Percentiles rank a stretch among this genome's conserved stretches.
Evolutionary conservation across 2,888 invertebrate species (phyloP).

Genomic region (Diplolepis rosae): DNA sequence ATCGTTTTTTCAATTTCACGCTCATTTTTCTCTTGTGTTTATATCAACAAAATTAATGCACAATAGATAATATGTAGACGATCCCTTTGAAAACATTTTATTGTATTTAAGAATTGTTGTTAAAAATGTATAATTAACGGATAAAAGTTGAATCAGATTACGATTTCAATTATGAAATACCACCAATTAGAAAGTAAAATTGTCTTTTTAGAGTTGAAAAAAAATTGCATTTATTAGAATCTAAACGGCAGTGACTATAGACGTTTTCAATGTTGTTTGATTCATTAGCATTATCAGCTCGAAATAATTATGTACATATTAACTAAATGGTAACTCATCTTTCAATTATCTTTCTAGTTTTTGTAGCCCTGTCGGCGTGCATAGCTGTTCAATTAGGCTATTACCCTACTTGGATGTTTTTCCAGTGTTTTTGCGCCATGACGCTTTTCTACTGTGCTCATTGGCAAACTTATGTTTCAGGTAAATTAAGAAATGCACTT

Average conservation of each 20-base stretch:
- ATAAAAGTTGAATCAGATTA: too few relatives aligned
- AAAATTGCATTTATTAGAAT: background rate
- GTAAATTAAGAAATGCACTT: conserved; percentile 64
- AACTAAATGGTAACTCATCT: background rate
- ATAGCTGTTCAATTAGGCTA: conserved; percentile 94
- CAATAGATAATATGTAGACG: too few relatives aligned
- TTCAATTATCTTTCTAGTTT: conserved; percentile 78
- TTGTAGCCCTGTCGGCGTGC: conserved; percentile 97
- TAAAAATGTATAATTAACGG: too few relatives aligned
- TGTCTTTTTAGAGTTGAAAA: too few relatives aligned
- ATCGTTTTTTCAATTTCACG: too few relatives aligned
- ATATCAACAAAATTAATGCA: too few relatives aligned
- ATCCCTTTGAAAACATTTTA: too few relatives aligned
- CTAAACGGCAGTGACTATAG: background rate
- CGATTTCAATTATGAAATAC: too few relatives aligned
- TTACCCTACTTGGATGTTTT: conserved; percentile 95
- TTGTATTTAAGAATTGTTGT: too few relatives aligned
- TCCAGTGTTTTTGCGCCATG: conserved; percentile 95
- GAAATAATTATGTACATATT: background rate
- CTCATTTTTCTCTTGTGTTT: too few relatives aligned
- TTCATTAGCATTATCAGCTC: background rate
- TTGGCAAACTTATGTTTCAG: conserved; percentile 99
- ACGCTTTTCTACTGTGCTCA: conserved; percentile 98
- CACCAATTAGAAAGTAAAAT: too few relatives aligned
- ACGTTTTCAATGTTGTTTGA: background rate